Conservation (phyloP, 2,888 invertebrate species). For the Platypus cylindrus region DNA sequence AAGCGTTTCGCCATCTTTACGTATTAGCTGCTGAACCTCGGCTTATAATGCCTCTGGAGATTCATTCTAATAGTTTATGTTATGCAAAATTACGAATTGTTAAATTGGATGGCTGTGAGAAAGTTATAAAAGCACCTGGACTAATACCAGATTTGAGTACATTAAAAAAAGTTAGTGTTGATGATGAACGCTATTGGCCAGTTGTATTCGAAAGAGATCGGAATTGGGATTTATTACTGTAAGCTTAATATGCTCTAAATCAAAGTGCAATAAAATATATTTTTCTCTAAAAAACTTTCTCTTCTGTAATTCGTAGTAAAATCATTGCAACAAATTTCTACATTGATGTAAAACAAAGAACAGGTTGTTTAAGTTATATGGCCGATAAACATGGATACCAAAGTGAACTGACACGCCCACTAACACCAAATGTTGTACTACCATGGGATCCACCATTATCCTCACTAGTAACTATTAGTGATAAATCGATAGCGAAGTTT, state of each 20-base stretch:
- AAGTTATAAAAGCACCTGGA: constrained; percentile 62
- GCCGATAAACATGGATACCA: constrained; percentile 75
- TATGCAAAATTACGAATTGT: constrained; percentile 64
- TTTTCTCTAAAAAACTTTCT: neutral
- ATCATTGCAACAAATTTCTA: constrained; percentile 55
- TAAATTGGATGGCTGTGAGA: constrained; percentile 30
- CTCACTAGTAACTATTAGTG: constrained; percentile 59
- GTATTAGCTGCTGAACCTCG: constrained; percentile 88
- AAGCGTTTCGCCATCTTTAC: constrained; percentile 93
- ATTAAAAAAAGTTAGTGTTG: constrained; percentile 60
- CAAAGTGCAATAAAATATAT: neutral
- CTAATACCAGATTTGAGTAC: constrained; percentile 69
- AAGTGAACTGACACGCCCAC: constrained; percentile 62
- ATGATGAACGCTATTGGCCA: constrained; percentile 84
- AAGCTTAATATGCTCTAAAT: too few relatives aligned
- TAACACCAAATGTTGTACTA: constrained; percentile 59
- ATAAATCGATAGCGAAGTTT: constrained; percentile 56
- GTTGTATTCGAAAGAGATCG: constrained; percentile 67
- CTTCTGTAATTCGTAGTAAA: constrained; percentile 44
- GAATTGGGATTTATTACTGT: constrained; percentile 76
- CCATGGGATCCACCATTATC: constrained; percentile 55
- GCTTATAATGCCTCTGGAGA: constrained; percentile 75
- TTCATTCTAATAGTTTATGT: constrained; percentile 66
- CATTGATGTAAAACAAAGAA: constrained; percentile 77
- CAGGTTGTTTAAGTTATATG: constrained; percentile 75